Evolutionary conservation across 2,797 vertebrate species (phyloP).

Genomic region (Malacoraja senta): DNA sequence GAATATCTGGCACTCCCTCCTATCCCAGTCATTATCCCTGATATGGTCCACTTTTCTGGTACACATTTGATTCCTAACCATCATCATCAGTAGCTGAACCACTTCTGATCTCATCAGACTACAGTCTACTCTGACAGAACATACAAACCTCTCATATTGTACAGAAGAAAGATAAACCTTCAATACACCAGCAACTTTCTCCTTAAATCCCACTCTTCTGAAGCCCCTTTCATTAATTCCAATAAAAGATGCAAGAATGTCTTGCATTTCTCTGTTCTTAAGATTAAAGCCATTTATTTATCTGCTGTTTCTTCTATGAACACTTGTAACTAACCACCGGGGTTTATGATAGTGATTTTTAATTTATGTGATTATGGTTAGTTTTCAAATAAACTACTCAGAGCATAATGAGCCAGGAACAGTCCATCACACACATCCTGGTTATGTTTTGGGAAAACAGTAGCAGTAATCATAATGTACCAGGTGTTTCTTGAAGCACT

Average conservation of each 20-base stretch:
- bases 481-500: not conserved
- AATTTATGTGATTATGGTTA: not conserved
- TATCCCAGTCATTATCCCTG: not conserved
- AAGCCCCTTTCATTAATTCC: not conserved
- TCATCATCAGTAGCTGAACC: not conserved
- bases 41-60: not conserved
- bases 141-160: not conserved
- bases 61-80: not conserved
- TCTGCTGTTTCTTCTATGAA: not conserved
- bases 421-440: not conserved
- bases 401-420: not conserved
- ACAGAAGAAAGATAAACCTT: not conserved
- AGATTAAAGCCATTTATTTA: not conserved
- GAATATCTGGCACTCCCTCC: not conserved
- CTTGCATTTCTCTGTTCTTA: not conserved
- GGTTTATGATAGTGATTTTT: not conserved
- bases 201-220: not conserved
- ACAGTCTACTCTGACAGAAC: not conserved
- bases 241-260: not conserved
- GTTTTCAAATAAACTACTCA: not conserved
- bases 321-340: not conserved
- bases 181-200: not conserved
- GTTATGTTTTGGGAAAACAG: not conserved
- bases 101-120: too few relatives aligned
- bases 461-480: not conserved